A percentile compares a stretch with the other conserved stretches of the same genome.
Conservation (phyloP, 1,140 invertebrate genomes). For the Protaetia brevitarsis region DNA sequence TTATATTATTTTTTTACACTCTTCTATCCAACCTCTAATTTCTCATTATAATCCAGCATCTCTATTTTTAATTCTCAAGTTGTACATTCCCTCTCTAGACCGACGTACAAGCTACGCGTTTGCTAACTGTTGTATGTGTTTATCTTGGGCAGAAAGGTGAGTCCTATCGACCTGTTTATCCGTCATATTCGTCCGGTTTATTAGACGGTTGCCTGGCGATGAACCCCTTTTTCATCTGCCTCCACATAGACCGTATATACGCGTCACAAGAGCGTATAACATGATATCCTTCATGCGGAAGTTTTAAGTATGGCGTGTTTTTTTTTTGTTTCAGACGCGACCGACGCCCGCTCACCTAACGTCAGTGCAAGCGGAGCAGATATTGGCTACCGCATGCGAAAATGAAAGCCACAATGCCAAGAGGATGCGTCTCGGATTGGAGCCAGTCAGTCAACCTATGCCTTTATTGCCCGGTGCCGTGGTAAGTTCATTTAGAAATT, state of each 20-base stretch:
- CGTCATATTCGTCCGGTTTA: neutral
- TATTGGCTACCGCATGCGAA: conserved; percentile 91
- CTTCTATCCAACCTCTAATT: too few relatives aligned
- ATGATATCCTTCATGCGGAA: neutral
- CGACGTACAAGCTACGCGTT: too few relatives aligned
- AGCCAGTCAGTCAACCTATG: conserved; percentile 87
- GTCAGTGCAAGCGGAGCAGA: conserved; percentile 93
- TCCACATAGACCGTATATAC: neutral
- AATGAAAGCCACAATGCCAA: conserved; percentile 96
- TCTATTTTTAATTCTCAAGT: too few relatives aligned
- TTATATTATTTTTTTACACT: too few relatives aligned
- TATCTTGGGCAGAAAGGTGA: neutral
- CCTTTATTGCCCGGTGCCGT: conserved; percentile 59
- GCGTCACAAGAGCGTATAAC: neutral
- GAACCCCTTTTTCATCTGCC: neutral
- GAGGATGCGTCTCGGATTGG: conserved; percentile 90
- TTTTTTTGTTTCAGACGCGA: conserved; percentile 62
- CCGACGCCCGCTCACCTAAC: conserved; percentile 95
- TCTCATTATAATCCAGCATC: too few relatives aligned
- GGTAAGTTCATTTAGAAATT: conserved; percentile 31
- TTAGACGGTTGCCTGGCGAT: neutral
- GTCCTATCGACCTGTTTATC: neutral
- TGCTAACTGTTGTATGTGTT: neutral
- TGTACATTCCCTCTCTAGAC: too few relatives aligned
- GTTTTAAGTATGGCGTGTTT: too few relatives aligned